Conservation (phyloP, 2,797 vertebrate species). For the Phrynocephalus forsythii region DNA sequence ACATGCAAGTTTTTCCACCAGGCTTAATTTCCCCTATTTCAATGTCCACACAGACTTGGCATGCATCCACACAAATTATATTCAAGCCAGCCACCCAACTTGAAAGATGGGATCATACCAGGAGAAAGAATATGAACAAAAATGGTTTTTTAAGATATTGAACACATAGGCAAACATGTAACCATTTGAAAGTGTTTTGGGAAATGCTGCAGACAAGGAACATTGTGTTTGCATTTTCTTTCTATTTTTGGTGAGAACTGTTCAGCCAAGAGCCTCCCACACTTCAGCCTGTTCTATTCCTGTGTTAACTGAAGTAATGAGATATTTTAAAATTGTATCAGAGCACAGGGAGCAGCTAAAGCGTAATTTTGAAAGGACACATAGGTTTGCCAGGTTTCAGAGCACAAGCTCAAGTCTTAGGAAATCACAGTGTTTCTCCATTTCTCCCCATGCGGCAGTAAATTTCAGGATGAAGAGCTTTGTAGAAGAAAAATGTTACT, state of each 20-base stretch:
- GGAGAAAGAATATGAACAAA: not conserved
- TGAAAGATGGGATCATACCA: not conserved
- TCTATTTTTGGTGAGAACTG: constrained; percentile 35
- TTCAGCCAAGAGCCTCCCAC: not conserved
- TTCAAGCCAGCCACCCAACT: not conserved
- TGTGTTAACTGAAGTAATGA: constrained; percentile 5
- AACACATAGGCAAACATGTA: not conserved
- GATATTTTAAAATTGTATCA: constrained; percentile 41
- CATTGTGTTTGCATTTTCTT: constrained; percentile 12
- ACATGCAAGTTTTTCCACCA: not conserved
- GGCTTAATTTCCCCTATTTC: not conserved
- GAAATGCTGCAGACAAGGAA: constrained; percentile 26
- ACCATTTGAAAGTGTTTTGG: not conserved
- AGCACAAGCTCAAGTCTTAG: too few species aligned
- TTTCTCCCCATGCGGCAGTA: too few species aligned
- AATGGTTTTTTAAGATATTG: accelerated
- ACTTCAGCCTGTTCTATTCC: constrained; percentile 8
- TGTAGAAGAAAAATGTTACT: too few species aligned
- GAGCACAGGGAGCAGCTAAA: constrained; percentile 27
- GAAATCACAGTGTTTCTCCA: too few species aligned
- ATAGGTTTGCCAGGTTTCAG: too few species aligned
- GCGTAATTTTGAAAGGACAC: constrained; percentile 46
- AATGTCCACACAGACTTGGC: not conserved
- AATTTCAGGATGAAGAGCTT: too few species aligned
- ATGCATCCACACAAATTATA: not conserved